A percentile compares a stretch with the other conserved stretches of the same genome.
These are phyloP conservation scores for Nycticorax nycticorax DNA, from an alignment of 2,113 vertebrate species.

Conservation along the genomic window DNA sequence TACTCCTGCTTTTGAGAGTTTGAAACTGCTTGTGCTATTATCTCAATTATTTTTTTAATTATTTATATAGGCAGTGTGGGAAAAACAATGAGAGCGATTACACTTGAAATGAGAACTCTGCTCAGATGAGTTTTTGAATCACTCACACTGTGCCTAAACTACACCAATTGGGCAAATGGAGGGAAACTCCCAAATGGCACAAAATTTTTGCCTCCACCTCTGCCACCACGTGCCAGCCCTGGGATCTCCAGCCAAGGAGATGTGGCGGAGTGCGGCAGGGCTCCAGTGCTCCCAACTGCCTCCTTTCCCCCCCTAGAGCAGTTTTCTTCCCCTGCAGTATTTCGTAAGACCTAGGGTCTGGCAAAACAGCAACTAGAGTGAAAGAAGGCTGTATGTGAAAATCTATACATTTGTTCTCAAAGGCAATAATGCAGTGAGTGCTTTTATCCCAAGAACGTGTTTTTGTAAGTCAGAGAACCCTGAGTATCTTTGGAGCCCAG, in stretches of 20 bases:
- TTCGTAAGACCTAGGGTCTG: neutral
- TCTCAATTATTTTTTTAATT: neutral
- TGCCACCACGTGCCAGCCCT: neutral
- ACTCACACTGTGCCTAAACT: neutral
- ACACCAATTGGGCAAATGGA: neutral
- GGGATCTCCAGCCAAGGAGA: neutral
- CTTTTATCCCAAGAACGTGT: neutral
- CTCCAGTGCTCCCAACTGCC: neutral
- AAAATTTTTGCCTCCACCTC: neutral
- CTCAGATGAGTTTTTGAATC: neutral
- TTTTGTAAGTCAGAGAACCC: neutral
- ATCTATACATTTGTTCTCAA: neutral
- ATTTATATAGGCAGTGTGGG: conserved; percentile 30
- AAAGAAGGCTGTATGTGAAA: neutral
- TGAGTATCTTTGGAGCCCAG: neutral
- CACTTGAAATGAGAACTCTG: neutral
- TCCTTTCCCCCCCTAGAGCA: neutral
- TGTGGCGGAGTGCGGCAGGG: neutral
- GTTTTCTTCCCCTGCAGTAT: neutral
- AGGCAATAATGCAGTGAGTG: neutral
- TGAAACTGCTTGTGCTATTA: conserved; percentile 20
- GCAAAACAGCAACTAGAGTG: neutral
- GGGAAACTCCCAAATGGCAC: neutral
- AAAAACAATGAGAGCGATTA: conserved; percentile 21
- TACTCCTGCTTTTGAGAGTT: conserved; percentile 1